Evolutionary conservation across 1,140 invertebrate species (phyloP).

Genomic region (Araneus ventricosus): DNA sequence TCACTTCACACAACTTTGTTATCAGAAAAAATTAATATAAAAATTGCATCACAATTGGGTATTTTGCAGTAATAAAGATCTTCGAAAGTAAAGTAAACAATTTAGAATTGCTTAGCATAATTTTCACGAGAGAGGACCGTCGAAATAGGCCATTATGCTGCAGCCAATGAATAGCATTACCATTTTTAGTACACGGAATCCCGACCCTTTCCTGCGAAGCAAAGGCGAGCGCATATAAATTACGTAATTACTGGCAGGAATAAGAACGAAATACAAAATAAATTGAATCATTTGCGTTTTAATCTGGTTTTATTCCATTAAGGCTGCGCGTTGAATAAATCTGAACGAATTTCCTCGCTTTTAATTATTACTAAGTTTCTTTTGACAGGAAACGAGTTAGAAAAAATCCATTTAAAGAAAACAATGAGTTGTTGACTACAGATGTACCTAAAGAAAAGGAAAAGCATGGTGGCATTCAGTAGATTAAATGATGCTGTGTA

Average conservation of each 20-base stretch:
- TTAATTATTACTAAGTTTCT: not conserved
- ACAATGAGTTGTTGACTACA: no score
- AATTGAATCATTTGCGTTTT: not conserved
- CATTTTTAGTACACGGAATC: not conserved
- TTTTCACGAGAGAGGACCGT: not conserved
- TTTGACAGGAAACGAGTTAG: not conserved
- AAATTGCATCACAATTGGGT: no score
- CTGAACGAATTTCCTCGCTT: not conserved
- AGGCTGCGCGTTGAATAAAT: not conserved
- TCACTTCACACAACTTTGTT: no score
- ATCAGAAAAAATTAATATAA: no score
- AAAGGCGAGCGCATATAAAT: not conserved
- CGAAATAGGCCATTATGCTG: not conserved
- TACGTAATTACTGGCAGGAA: not conserved
- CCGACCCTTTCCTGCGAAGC: not conserved
- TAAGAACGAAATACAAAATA: not conserved
- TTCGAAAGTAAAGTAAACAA: no score
- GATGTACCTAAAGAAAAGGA: no score
- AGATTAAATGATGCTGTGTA: no score
- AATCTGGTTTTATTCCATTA: not conserved
- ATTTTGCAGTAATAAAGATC: no score
- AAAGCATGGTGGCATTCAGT: no score
- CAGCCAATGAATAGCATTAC: not conserved
- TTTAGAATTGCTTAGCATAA: not conserved
- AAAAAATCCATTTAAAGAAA: no score